These are phyloP conservation scores for Carlito syrichta DNA, from an alignment of 2,113 vertebrate genomes.

Conservation along the genomic window DNA sequence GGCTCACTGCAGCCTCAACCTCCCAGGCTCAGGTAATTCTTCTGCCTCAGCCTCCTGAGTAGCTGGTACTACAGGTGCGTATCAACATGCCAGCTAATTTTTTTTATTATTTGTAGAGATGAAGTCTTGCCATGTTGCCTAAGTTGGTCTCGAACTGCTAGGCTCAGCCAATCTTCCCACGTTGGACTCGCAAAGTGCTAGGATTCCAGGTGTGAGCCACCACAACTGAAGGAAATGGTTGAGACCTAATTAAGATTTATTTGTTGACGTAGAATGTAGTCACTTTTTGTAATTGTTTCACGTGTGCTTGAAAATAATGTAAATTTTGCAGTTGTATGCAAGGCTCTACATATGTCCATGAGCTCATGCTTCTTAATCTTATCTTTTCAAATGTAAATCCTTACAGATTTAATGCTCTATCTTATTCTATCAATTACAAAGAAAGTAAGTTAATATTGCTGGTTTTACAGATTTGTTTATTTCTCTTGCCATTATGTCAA, in stretches of 20 bases:
- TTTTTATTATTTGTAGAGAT: too few relatives aligned
- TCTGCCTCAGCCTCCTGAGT: too few relatives aligned
- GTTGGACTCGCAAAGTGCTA: too few relatives aligned
- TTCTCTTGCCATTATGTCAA: neutral
- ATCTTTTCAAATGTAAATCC: neutral
- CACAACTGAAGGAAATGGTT: too few relatives aligned
- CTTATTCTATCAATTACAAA: neutral
- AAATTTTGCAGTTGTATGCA: neutral
- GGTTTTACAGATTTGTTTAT: neutral
- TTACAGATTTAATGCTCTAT: neutral
- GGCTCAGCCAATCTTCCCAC: too few relatives aligned
- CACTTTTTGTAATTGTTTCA: neutral
- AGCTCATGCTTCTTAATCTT: conserved; percentile 1
- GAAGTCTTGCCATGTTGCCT: too few relatives aligned
- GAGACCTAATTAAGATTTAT: neutral
- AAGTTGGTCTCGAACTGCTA: too few relatives aligned
- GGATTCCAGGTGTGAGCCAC: too few relatives aligned
- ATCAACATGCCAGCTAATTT: too few relatives aligned
- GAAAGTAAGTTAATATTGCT: neutral
- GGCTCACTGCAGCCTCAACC: too few relatives aligned
- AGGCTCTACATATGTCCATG: neutral
- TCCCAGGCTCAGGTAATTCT: too few relatives aligned
- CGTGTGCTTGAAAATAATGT: neutral
- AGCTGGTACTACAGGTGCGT: too few relatives aligned
- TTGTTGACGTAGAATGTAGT: neutral